Evolutionary conservation across 2,888 invertebrate genomes (phyloP).

Genomic region (Nemotelus pantherinus): DNA sequence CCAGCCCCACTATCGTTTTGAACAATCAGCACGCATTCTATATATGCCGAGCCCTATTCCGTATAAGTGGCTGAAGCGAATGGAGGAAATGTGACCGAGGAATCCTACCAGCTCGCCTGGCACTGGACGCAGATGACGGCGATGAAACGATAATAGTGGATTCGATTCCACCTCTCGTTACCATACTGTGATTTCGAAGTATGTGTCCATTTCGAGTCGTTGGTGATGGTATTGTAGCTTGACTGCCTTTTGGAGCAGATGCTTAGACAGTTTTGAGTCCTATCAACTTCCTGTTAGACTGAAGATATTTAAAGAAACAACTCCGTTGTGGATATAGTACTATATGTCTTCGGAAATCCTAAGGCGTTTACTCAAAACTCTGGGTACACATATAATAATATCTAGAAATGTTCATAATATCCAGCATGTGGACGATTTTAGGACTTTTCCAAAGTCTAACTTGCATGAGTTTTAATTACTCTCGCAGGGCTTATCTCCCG

Average conservation of each 20-base stretch:
- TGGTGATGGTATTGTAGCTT: slow-evolving; percentile 1
- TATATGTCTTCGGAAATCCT: no score
- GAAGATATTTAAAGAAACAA: not conserved
- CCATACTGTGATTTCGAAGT: slow-evolving; percentile 18
- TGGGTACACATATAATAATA: no score
- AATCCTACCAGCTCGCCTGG: slow-evolving; percentile 13
- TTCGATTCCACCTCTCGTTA: slow-evolving; percentile 31
- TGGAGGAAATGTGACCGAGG: slow-evolving; percentile 10
- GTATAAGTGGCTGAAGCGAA: not conserved
- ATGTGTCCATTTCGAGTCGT: slow-evolving; percentile 17
- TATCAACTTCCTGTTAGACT: not conserved
- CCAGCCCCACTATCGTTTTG: slow-evolving; percentile 14
- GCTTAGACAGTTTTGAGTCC: no score
- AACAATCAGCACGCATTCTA: slow-evolving; percentile 38
- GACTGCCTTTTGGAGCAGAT: not conserved
- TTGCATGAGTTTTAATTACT: no score
- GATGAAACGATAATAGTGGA: slow-evolving; percentile 9
- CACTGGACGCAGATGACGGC: slow-evolving; percentile 32
- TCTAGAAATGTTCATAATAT: no score
- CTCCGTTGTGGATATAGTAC: no score
- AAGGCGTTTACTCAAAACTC: no score
- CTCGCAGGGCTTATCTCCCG: no score
- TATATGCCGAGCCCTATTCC: not conserved
- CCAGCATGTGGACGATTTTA: no score
- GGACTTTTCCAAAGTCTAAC: no score